Conservation (phyloP, 1,140 invertebrate species). For the Heliothis subflexa region DNA sequence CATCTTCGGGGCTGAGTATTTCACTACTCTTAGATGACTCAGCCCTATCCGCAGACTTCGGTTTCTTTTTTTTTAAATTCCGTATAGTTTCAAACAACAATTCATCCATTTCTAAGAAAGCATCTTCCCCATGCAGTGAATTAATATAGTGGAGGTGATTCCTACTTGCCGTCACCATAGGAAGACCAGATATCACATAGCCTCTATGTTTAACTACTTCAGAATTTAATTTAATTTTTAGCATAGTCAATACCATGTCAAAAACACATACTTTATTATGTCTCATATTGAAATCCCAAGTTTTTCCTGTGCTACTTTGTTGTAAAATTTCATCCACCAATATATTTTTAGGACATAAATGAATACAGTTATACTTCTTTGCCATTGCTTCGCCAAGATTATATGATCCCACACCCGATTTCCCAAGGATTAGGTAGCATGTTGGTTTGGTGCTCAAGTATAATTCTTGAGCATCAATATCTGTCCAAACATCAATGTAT, state of each 20-base stretch:
- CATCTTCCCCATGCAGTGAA: conserved; percentile 81
- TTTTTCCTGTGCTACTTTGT: conserved; percentile 81
- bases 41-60: conserved; percentile 39
- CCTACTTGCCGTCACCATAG: conserved; percentile 82
- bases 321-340: conserved; percentile 86
- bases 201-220: conserved; percentile 86
- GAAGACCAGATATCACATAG: conserved; percentile 87
- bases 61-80: conserved; percentile 74
- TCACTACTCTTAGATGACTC: conserved; percentile 63
- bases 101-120: conserved; percentile 74
- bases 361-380: conserved; percentile 85
- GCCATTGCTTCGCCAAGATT: conserved; percentile 85
- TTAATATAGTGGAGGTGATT: conserved; percentile 61
- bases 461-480: conserved; percentile 81
- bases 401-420: conserved; percentile 85
- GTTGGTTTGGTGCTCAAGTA: conserved; percentile 84
- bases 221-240: conserved; percentile 83
- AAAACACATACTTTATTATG: conserved; percentile 80
- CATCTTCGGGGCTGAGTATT: not conserved
- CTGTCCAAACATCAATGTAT: conserved; percentile 68
- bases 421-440: conserved; percentile 87
- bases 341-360: conserved; percentile 86
- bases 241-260: conserved; percentile 81
- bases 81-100: conserved; percentile 80
- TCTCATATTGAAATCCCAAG: conserved; percentile 86